Conservation (phyloP, 2,113 vertebrate genomes). For the Burhinus oedicnemus region DNA sequence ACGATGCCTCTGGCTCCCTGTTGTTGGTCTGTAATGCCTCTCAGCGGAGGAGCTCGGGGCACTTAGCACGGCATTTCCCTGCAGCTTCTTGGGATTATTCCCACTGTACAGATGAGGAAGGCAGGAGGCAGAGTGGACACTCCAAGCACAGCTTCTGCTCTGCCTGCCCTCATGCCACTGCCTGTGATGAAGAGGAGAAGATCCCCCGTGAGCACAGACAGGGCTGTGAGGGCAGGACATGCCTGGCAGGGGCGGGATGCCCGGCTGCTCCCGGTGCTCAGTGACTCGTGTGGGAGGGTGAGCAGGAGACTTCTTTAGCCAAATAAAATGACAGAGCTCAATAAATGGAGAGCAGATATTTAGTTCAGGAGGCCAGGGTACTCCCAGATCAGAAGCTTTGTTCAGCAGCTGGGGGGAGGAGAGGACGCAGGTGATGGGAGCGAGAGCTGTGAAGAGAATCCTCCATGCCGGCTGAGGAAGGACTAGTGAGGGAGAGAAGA, state of each 20-base stretch:
- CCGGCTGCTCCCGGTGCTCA: background rate
- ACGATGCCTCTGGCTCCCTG: accelerated
- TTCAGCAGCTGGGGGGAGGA: background rate
- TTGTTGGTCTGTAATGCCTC: background rate
- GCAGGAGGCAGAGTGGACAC: background rate
- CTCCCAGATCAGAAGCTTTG: background rate
- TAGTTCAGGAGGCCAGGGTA: background rate
- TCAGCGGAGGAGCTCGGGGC: accelerated
- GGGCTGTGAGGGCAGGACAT: background rate
- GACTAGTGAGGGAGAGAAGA: background rate
- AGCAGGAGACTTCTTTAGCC: background rate
- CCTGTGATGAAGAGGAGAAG: background rate
- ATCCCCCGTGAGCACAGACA: accelerated
- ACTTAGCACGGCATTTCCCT: background rate
- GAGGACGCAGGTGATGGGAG: accelerated
- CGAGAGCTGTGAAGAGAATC: background rate
- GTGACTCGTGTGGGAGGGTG: accelerated
- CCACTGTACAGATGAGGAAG: accelerated
- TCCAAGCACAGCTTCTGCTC: background rate
- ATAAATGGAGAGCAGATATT: background rate
- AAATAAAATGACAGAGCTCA: background rate
- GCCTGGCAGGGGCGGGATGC: background rate
- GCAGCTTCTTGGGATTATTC: background rate
- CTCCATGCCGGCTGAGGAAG: background rate
- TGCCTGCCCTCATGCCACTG: background rate